Evolutionary conservation across 2,113 vertebrate genomes (phyloP).

Genomic region (Furnarius figulus): DNA sequence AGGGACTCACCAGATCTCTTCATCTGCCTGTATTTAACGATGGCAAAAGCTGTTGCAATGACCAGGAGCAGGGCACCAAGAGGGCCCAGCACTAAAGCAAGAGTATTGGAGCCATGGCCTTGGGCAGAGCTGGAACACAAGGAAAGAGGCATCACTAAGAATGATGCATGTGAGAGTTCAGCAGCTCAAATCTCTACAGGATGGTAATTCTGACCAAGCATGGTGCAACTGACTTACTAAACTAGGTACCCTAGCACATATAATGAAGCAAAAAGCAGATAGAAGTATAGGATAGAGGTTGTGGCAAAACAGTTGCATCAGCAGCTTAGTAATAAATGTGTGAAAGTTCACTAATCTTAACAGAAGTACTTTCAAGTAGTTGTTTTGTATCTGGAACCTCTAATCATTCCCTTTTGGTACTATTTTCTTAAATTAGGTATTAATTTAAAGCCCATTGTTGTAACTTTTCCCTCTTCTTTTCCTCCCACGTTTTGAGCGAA

Average conservation of each 20-base stretch:
- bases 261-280: not conserved
- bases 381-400: not conserved
- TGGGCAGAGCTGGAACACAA: slow-evolving; percentile 37
- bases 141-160: not conserved
- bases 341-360: not conserved
- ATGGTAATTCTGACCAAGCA: not conserved
- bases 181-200: not conserved
- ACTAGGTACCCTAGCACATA: not conserved
- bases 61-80: slow-evolving; percentile 42
- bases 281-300: not conserved
- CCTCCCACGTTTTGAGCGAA: not conserved
- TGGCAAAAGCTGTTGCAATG: not conserved
- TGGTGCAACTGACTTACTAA: accelerated
- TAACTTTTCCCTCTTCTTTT: not conserved
- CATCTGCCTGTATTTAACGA: slow-evolving; percentile 58
- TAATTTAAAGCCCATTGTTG: not conserved
- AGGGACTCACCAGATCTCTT: slow-evolving; percentile 74
- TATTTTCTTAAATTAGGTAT: not conserved
- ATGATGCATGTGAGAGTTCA: accelerated
- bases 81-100: slow-evolving; percentile 11
- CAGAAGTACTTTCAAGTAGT: not conserved
- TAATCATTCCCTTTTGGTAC: not conserved
- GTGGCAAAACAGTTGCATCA: not conserved
- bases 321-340: not conserved
- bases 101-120: not conserved